Evolutionary conservation across 2,113 vertebrate genomes (phyloP).

Genomic region (Mesocricetus auratus): DNA sequence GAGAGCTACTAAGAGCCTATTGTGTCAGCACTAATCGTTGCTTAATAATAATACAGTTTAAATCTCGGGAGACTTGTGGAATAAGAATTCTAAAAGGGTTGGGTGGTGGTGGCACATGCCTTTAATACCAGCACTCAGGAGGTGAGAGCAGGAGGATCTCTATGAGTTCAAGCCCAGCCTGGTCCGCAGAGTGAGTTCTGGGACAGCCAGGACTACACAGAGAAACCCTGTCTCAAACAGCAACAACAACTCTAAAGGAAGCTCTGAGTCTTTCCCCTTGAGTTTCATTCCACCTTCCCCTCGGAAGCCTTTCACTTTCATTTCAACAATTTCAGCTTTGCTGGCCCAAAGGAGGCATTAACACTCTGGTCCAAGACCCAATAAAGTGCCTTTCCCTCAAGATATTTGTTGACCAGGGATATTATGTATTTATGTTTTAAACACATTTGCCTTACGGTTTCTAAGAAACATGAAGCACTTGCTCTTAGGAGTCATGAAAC

Average conservation of each 20-base stretch:
- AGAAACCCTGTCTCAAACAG: not conserved
- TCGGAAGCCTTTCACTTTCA: constrained; percentile 30
- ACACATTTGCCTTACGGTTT: constrained; percentile 50
- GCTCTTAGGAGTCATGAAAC: constrained; percentile 49
- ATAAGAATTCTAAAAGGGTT: not conserved
- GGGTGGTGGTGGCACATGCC: not conserved
- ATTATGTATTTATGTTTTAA: constrained; percentile 62
- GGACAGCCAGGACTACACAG: not conserved
- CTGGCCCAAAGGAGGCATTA: not conserved
- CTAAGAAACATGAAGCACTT: not conserved
- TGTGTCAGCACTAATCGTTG: not conserved
- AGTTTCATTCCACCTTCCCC: not conserved
- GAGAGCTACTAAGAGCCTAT: not conserved
- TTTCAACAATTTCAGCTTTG: not conserved
- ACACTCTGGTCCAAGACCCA: constrained; percentile 12
- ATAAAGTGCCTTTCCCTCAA: constrained; percentile 27
- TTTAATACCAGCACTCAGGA: not conserved
- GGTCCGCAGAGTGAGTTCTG: not conserved
- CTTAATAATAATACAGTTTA: not conserved
- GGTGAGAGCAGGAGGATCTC: not conserved
- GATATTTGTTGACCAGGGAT: constrained; percentile 50
- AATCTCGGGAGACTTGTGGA: not conserved
- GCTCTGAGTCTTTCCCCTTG: not conserved
- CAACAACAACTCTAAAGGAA: not conserved
- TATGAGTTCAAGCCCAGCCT: not conserved